These are phyloP conservation scores for Larimichthys polyactis DNA, from an alignment of 2,113 vertebrate species.

Conservation along the genomic window DNA sequence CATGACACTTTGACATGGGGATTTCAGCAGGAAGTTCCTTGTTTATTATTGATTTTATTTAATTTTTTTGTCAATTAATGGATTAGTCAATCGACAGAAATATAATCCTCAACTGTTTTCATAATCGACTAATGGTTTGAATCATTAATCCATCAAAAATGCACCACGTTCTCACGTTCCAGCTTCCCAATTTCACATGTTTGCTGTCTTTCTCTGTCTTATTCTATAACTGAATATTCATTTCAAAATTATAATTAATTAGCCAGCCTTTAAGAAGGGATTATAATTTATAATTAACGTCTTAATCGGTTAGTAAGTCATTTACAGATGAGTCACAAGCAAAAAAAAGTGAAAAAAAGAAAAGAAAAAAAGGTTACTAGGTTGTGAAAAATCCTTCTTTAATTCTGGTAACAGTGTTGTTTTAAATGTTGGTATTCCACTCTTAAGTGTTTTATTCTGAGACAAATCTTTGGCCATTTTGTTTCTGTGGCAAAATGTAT, in stretches of 20 bases:
- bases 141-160: not conserved
- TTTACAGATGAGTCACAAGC: not conserved
- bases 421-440: not conserved
- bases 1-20: not conserved
- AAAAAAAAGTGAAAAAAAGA: too few relatives aligned
- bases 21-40: not conserved
- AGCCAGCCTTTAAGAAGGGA: not conserved
- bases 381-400: not conserved
- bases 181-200: not conserved
- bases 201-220: not conserved
- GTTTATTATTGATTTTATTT: not conserved
- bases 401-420: not conserved
- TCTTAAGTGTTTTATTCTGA: not conserved
- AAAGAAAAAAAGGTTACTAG: not conserved
- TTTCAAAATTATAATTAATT: too few relatives aligned
- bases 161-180: not conserved
- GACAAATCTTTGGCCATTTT: not conserved
- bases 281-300: not conserved
- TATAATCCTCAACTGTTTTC: not conserved
- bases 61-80: not conserved
- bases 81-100: not conserved
- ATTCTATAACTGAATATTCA: not conserved
- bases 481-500: too few relatives aligned
- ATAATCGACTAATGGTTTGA: not conserved
- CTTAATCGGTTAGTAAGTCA: not conserved